Percentiles rank a stretch among this genome's conserved stretches.
Conservation (phyloP, 2,888 invertebrate genomes). For the Augochlorella aurata region DNA sequence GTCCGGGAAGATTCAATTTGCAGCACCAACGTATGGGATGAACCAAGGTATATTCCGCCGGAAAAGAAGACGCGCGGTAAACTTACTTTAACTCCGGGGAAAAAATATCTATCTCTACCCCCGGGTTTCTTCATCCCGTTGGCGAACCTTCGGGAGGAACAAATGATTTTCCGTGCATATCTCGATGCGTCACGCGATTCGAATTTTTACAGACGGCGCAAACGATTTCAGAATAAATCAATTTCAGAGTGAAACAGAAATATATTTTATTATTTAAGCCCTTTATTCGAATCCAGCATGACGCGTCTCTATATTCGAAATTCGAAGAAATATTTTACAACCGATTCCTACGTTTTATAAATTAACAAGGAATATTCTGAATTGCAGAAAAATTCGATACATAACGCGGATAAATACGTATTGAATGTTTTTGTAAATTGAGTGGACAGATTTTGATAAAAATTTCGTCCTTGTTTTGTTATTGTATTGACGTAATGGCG, state of each 20-base stretch:
- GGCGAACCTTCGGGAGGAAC: not conserved
- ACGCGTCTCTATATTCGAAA: too few species aligned
- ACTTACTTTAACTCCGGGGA: slow-evolving; percentile 46
- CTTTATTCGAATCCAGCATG: not conserved
- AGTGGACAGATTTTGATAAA: too few species aligned
- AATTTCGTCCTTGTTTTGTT: too few species aligned
- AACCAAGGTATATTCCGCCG: slow-evolving; percentile 52
- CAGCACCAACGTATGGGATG: slow-evolving; percentile 64
- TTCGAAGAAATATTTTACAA: too few species aligned
- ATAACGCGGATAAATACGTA: too few species aligned
- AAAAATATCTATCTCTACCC: slow-evolving; percentile 38
- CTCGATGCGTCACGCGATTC: slow-evolving; percentile 13
- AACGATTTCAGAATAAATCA: not conserved
- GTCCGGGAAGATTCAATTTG: slow-evolving; percentile 78
- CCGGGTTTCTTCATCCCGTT: slow-evolving; percentile 22
- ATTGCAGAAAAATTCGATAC: not conserved
- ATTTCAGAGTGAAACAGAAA: not conserved
- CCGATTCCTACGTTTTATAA: not conserved
- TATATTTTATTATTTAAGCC: not conserved
- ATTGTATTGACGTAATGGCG: not conserved
- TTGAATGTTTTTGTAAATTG: too few species aligned
- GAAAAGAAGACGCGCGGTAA: slow-evolving; percentile 53
- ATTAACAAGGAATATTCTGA: not conserved
- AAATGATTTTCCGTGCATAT: slow-evolving; percentile 7
- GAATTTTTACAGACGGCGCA: not conserved